Percentiles rank a stretch among this genome's conserved stretches.
Conservation (phyloP, 1,140 invertebrate genomes). For the Aphis gossypii region DNA sequence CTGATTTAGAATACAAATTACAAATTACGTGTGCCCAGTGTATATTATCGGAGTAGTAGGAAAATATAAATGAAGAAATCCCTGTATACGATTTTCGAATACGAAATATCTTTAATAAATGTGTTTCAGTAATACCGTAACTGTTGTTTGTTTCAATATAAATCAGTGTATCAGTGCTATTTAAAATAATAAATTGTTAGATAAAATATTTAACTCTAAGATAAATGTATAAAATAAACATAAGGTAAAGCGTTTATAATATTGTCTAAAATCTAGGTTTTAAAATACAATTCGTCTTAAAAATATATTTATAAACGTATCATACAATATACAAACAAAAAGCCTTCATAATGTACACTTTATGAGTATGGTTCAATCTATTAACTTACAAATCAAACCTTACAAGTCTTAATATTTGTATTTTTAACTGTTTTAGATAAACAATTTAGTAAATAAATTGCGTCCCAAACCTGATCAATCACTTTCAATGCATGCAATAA, state of each 20-base stretch:
- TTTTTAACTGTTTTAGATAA: background rate
- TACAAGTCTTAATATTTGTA: background rate
- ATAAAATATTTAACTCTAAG: background rate
- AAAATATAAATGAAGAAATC: slow-evolving; percentile 27
- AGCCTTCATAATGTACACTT: background rate
- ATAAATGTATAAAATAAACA: background rate
- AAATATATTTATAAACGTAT: background rate
- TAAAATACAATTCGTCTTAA: background rate
- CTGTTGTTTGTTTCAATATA: background rate
- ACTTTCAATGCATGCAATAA: background rate
- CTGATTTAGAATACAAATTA: slow-evolving; percentile 41
- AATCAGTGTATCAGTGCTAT: background rate
- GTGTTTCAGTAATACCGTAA: background rate
- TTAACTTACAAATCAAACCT: background rate
- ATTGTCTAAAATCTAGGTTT: background rate
- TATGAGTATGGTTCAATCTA: background rate
- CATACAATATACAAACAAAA: background rate
- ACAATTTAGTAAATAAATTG: background rate
- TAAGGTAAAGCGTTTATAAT: background rate
- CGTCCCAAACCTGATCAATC: background rate
- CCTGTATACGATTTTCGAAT: background rate
- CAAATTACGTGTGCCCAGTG: background rate
- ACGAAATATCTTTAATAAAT: slow-evolving; percentile 14
- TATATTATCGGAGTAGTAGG: background rate
- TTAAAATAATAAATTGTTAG: background rate